These are phyloP conservation scores for Danaus plexippus DNA, from an alignment of 1,140 invertebrate genomes.

Conservation along the genomic window DNA sequence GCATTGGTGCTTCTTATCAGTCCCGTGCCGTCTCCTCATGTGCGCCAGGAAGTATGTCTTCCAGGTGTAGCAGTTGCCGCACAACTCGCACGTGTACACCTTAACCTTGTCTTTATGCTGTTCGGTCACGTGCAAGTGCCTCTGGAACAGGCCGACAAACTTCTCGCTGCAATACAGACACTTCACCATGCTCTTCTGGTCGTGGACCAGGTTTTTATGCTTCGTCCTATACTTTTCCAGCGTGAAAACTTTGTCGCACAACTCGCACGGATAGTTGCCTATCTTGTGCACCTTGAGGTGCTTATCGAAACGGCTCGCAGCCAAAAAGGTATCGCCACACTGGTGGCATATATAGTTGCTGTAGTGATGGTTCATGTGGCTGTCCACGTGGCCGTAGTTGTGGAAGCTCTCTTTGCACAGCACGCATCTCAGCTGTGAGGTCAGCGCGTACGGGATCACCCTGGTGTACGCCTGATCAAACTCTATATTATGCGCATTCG, in stretches of 20 bases:
- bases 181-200: conserved; percentile 26
- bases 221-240: conserved; percentile 39
- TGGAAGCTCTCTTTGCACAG: conserved; percentile 35
- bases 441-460: conserved; percentile 42
- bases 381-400: conserved; percentile 40
- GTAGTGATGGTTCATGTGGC: conserved; percentile 57
- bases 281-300: conserved; percentile 39
- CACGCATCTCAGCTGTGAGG: conserved; percentile 29
- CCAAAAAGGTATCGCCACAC: conserved; percentile 48
- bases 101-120: conserved; percentile 38
- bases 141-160: conserved; percentile 25
- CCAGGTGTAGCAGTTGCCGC: conserved; percentile 41
- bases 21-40: conserved; percentile 33
- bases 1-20: conserved; percentile 30
- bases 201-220: conserved; percentile 35
- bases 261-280: conserved; percentile 33
- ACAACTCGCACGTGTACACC: conserved; percentile 39
- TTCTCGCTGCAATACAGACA: conserved; percentile 40
- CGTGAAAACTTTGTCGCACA: conserved; percentile 43
- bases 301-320: conserved; percentile 34
- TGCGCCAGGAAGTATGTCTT: conserved; percentile 37
- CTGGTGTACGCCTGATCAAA: conserved; percentile 40
- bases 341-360: conserved; percentile 48
- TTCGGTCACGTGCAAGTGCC: conserved; percentile 35
- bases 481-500: conserved; percentile 28